Conservation (phyloP, 2,113 vertebrate genomes). For the Porphyrio hochstetteri region DNA sequence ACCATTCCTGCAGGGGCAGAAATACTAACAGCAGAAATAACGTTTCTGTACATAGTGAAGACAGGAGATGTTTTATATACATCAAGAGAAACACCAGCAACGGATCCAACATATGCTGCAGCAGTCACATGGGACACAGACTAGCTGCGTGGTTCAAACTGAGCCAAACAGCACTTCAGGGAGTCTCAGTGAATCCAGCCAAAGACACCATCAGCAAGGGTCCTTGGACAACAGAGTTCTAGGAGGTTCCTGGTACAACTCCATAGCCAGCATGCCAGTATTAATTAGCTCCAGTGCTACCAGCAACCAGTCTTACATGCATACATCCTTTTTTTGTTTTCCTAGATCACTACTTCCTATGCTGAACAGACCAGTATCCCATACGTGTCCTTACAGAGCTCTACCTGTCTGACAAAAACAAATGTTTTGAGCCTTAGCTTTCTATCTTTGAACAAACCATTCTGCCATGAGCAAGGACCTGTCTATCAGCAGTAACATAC, state of each 20-base stretch:
- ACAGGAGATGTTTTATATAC: background rate
- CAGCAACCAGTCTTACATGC: background rate
- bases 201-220: background rate
- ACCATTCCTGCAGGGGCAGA: background rate
- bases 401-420: background rate
- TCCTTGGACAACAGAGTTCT: background rate
- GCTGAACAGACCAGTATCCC: background rate
- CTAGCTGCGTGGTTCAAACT: background rate
- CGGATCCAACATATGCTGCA: background rate
- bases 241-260: background rate
- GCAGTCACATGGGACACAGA: fast-evolving
- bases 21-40: background rate
- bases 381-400: background rate
- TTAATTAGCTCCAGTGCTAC: background rate
- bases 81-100: background rate
- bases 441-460: background rate
- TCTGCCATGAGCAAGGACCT: background rate
- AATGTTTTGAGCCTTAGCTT: fast-evolving
- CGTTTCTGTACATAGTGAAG: background rate
- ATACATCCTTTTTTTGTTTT: background rate
- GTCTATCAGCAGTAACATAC: background rate
- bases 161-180: background rate
- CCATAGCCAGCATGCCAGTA: background rate
- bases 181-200: background rate
- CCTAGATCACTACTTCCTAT: background rate